Base-by-base conservation (phyloP, 1,140 invertebrate genomes). In the Bombus consobrinus region DNA sequence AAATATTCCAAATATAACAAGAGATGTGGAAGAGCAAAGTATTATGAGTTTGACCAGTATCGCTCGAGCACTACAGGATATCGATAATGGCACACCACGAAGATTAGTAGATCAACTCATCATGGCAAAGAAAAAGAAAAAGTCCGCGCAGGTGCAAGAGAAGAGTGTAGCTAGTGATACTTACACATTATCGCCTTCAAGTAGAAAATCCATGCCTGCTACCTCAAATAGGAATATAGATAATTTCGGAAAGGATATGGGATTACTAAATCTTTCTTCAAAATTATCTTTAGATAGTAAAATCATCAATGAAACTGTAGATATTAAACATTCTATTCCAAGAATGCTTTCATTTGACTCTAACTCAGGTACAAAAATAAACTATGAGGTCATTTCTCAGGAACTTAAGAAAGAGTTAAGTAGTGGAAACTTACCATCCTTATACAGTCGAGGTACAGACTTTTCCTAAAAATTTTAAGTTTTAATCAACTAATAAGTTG, bases 1-100 rank as follows among this genome's bases (percentile, higher is more conserved):
- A 9, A 53, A 37, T 47, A 47, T 79, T 57, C 22, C 83, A 57
- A 88, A 77, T 69, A 15, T 53, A 34, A 86, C 86, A 15, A 91
- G 83, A 34, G 81, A 88, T 13, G 57, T 73, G 68, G 88, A 93
- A 74, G 89, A 91, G 59, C 91, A 86, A 47, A 93, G 92, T 75
- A 39, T 93, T 2, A 92, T 95, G 89, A 95, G 94, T 91, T 82
- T 95, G 18, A 94, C 89, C n/a, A 93, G 89, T 76, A 95, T 95
- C 68, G 93, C 92, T 53, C 88, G 92, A 83, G 91, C 92, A 62
- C 80, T 95, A 28, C 87, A 95, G 82, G 81, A 92, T 32, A 89
- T 90, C 8, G 91, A 92, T 22, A 91, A 89, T 59, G 86, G 62
- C 8, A 93, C 93, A 28, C 94, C 95, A 12, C 83, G 94, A 43